Conservation (phyloP, 2,888 invertebrate genomes). For the Hirudinaria manillensis region DNA sequence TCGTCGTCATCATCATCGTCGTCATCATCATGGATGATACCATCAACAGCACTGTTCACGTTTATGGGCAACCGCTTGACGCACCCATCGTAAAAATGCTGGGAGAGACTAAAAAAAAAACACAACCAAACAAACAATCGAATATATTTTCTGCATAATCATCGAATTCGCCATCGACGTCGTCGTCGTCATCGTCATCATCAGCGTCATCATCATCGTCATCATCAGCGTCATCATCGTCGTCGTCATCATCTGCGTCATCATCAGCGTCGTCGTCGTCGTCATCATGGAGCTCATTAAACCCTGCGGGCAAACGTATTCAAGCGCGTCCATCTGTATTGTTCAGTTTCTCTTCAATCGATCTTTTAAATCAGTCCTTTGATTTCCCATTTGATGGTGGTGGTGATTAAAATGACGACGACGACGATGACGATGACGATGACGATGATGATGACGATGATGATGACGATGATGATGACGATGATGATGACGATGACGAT, state of each 20-base stretch:
- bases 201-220: slow-evolving; percentile 18
- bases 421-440: slow-evolving; percentile 12
- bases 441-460: slow-evolving; percentile 26
- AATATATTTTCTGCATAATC: no score
- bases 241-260: slow-evolving; percentile 21
- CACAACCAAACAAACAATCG: not conserved
- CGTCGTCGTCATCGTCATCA: slow-evolving; percentile 9
- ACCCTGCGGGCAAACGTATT: not conserved
- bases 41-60: not conserved
- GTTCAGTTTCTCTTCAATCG: no score
- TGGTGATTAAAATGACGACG: not conserved
- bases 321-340: no score
- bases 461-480: slow-evolving; percentile 19
- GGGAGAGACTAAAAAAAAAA: not conserved
- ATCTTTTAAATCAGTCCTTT: no score
- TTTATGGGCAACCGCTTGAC: not conserved
- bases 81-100: not conserved
- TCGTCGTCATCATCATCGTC: no score
- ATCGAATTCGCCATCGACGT: not conserved
- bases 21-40: not conserved
- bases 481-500: slow-evolving; percentile 23
- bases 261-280: slow-evolving; percentile 21
- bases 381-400: no score
- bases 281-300: not conserved
- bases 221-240: slow-evolving; percentile 22